Evolutionary conservation across 2,113 vertebrate genomes (phyloP), one percentile per base, ranked within the genome.

Genomic region (Lampris megalopsis): DNA sequence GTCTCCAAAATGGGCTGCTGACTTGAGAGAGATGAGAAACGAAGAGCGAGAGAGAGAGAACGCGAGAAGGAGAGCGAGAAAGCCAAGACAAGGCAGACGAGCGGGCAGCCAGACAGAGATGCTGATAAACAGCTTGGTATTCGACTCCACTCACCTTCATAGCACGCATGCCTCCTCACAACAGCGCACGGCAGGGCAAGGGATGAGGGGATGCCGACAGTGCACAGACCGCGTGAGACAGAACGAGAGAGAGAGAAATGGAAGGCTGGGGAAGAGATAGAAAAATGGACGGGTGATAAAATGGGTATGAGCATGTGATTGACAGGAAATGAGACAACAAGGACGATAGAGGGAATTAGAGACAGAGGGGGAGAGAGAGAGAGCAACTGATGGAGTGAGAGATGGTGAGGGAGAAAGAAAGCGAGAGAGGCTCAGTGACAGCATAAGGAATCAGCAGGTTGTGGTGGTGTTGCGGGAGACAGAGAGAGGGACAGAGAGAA

Each of bases 61-160:
- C 42, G 56, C 36, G 42, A 71, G 60, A 48, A 48, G 3, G 36
- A 45, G 49, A 35, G n/a, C 6, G 24, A 35, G 38, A 9, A 8
- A 6, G 61, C 37, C 9, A 1, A 8, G 43, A 76, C 6, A 67
- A 24, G 45, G 66, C 24, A 65, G 52, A 0, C 6, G 54, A 35
- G 37, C 13, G 71, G 36, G 9, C 4, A 66, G 9, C 7, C 38
- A 63, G 59, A 73, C 24, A 41, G 50, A 41, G 36, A 85, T 3
- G 35, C 13, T 10, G 37, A 61, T 6, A 63, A 5, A 66, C 48
- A 52, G 38, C 38, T 35, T 43, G 38, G 1, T 37, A 86, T 85
- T 76, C 65, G 74, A 71, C 76, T 85, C 80, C 64, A 92, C 92
- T 91, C 91, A 92, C 92, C 91, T 87, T 89, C 35, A 47, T 59